A percentile compares a stretch with the other conserved stretches of the same genome.
phyloP scores from a whole-genome alignment of 37 sponge, comb jelly and placozoan species.

The Axinella damicornis region DNA sequence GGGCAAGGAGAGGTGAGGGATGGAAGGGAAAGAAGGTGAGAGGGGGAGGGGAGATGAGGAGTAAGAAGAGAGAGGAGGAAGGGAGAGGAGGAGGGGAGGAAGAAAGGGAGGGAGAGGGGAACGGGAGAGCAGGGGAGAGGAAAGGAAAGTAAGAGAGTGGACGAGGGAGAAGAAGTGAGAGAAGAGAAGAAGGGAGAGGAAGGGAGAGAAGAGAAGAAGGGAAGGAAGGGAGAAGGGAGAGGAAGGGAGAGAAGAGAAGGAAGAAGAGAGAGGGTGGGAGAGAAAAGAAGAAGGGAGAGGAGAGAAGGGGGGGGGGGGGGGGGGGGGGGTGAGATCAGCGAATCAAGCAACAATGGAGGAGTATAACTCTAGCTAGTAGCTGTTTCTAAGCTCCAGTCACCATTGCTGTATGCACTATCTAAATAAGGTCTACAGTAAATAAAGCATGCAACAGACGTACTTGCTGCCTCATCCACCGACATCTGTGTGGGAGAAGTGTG shows the following conservation, averaged over 20 bases:
- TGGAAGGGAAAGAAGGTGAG: conserved; percentile 12
- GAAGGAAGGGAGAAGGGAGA: neutral
- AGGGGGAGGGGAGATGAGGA: conserved; percentile 1
- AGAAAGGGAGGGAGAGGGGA: neutral
- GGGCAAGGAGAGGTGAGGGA: neutral
- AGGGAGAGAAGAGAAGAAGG: neutral
- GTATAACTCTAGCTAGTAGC: too few species aligned
- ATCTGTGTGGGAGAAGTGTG: conserved; percentile 15
- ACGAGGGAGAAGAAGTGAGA: neutral
- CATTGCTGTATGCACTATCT: too few species aligned
- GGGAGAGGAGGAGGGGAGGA: neutral
- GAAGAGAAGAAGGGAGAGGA: too few species aligned
- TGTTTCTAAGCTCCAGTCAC: too few species aligned
- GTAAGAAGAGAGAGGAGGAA: conserved; percentile 1
- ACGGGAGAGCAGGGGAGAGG: neutral
- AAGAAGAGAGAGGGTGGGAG: neutral
- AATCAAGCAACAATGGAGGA: too few species aligned
- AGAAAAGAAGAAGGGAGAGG: neutral
- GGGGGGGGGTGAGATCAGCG: neutral
- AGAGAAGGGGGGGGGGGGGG: too few species aligned
- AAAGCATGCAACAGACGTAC: too few species aligned
- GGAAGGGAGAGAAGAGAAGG: too few species aligned
- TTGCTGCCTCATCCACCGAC: conserved; percentile 68
- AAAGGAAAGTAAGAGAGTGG: neutral
- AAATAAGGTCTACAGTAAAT: too few species aligned